Evolutionary conservation across 2,797 vertebrate species (phyloP).

Genomic region (Fringilla coelebs): DNA sequence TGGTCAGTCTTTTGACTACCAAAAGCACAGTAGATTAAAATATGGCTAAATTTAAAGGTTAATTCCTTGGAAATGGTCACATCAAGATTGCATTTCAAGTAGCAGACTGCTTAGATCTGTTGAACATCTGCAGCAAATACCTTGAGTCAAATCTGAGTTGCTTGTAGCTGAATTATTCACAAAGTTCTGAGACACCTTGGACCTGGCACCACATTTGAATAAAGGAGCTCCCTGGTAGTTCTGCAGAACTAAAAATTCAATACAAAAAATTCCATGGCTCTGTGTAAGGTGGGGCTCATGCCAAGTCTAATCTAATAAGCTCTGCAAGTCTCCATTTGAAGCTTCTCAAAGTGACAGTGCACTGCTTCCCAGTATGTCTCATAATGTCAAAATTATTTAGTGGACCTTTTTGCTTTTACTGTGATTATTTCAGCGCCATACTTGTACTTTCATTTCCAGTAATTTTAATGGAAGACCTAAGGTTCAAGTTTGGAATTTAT

Average conservation of each 20-base stretch:
- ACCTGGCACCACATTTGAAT: neutral
- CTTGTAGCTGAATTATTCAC: neutral
- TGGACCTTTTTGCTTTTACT: neutral
- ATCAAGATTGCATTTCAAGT: neutral
- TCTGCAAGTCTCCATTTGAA: neutral
- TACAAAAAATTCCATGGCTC: neutral
- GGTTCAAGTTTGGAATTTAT: neutral
- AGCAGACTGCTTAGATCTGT: neutral
- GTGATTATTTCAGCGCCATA: neutral
- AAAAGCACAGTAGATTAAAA: neutral
- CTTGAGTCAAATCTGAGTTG: neutral
- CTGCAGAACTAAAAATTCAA: neutral
- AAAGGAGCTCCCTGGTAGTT: neutral
- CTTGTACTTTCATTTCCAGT: constrained; percentile 18
- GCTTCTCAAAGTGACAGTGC: neutral
- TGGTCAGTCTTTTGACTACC: neutral
- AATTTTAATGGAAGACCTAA: neutral
- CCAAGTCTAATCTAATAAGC: neutral
- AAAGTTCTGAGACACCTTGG: neutral
- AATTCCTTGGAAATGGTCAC: neutral
- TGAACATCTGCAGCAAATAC: neutral
- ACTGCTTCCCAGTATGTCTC: neutral
- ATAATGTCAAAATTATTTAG: neutral
- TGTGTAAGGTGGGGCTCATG: neutral
- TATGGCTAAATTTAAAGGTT: neutral